Base-by-base conservation (phyloP, 2,113 vertebrate species). In the Eclectus roratus region DNA sequence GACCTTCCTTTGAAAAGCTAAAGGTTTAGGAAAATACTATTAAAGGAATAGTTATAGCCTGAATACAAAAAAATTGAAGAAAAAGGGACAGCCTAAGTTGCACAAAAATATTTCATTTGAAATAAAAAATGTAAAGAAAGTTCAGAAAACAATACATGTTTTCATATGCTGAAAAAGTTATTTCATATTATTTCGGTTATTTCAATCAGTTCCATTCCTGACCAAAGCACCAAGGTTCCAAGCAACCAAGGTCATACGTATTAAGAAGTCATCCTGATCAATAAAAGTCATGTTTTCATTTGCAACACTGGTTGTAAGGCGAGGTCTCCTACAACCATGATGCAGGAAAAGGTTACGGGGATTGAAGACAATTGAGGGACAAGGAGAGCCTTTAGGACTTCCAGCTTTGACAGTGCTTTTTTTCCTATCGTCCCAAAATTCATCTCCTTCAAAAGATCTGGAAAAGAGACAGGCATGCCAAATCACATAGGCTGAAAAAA, bases 331-430 rank as follows among this genome's bases (percentile, higher is more conserved):
- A n/a, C 41, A 73, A 11, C 18, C 0, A 0, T 6, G 41, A 28
- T 0, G 1, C 7, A 49, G 55, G 17, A 70, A 44, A 70, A 71
- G 0, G 7, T 53, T 77, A 37, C 2, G 0, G 60, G 14, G 4
- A 15, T n/a, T 66, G 28, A 61, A 31, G 16, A 28, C 31, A 23
- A 24, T 19, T n/a, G 23, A 63, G 37, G 39, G 19, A 68, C 11
- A 17, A 13, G 20, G 56, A 44, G 13, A 85, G 44, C 9, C 41
- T 80, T 72, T 17, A 69, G 52, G 24, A 52, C 69, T 76, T 74
- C 41, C 63, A 20, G 5, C 10, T 88, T 41, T 39, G 8, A 33
- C 7, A 41, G 8, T 14, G 25, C 7, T 6, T 61, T 84, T 53
- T 39, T 39, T 2, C 13, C 7, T n/a, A 0, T 68, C 66, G 43